Conservation (phyloP, 2,888 invertebrate species). For the Conus canariensis region DNA sequence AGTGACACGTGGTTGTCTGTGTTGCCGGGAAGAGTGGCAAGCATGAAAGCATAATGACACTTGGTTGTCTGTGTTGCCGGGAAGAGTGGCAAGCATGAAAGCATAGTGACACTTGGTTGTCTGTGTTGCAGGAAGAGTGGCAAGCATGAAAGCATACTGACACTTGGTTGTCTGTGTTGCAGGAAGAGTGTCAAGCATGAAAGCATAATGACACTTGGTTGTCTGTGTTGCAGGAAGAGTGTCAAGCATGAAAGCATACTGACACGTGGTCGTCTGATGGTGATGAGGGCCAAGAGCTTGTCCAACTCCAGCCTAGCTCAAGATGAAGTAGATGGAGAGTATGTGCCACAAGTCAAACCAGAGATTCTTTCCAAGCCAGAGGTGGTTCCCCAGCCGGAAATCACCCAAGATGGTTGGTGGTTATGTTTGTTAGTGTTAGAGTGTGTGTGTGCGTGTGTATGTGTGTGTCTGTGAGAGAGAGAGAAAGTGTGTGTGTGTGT, state of each 20-base stretch:
- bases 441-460: background rate
- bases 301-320: constrained; percentile 8
- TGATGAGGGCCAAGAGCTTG: constrained; percentile 44
- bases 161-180: background rate
- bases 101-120: too few relatives aligned
- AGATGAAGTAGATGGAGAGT: constrained; percentile 46
- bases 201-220: background rate
- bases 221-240: background rate
- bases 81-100: background rate
- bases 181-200: background rate
- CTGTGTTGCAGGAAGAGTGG: background rate
- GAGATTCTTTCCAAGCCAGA: background rate
- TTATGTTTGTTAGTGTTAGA: background rate
- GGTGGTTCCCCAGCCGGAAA: background rate
- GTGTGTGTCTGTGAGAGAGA: too few relatives aligned
- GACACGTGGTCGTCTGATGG: constrained; percentile 52
- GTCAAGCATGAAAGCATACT: constrained; percentile 31
- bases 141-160: background rate
- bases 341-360: background rate
- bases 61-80: too few relatives aligned
- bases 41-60: background rate
- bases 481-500: background rate
- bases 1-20: too few relatives aligned
- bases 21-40: background rate
- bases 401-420: background rate